phyloP scores from a whole-genome alignment of 2,797 vertebrate species.

The Pipistrellus pipistrellus region DNA sequence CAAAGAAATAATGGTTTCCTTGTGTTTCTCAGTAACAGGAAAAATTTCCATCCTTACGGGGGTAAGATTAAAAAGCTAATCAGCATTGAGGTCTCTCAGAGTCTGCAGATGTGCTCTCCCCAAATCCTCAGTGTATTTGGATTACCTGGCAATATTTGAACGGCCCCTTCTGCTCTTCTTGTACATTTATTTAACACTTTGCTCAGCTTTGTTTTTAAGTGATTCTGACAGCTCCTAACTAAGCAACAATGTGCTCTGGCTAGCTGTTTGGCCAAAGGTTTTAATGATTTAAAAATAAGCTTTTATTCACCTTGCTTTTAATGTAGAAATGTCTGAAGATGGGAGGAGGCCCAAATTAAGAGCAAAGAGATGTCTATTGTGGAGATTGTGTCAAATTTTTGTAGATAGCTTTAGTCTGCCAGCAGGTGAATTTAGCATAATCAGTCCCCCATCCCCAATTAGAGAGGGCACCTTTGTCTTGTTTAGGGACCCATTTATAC shows the following conservation, averaged over 20 bases:
- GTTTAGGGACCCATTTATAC: neutral
- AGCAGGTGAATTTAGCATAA: neutral
- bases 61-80: slow-evolving; percentile 81
- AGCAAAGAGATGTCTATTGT: neutral
- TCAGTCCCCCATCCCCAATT: neutral
- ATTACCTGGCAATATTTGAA: slow-evolving; percentile 72
- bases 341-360: slow-evolving; percentile 47
- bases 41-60: slow-evolving; percentile 78
- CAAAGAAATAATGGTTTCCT: slow-evolving; percentile 84
- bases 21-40: slow-evolving; percentile 79
- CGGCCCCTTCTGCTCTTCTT: slow-evolving; percentile 39
- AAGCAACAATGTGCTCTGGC: slow-evolving; percentile 67
- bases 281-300: slow-evolving; percentile 81
- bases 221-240: slow-evolving; percentile 77
- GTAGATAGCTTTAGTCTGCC: neutral
- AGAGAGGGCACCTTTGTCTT: slow-evolving; percentile 4
- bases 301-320: slow-evolving; percentile 70
- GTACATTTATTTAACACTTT: slow-evolving; percentile 73
- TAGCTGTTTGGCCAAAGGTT: slow-evolving; percentile 62
- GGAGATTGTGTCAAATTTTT: neutral
- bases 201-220: slow-evolving; percentile 77
- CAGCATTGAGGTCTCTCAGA: slow-evolving; percentile 42
- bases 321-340: slow-evolving; percentile 33
- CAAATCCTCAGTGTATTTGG: slow-evolving; percentile 45
- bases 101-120: slow-evolving; percentile 61